Evolutionary conservation across 2,888 invertebrate species (phyloP), one percentile per base, ranked within the genome.

Genomic region (Eurytoma adleriae): DNA sequence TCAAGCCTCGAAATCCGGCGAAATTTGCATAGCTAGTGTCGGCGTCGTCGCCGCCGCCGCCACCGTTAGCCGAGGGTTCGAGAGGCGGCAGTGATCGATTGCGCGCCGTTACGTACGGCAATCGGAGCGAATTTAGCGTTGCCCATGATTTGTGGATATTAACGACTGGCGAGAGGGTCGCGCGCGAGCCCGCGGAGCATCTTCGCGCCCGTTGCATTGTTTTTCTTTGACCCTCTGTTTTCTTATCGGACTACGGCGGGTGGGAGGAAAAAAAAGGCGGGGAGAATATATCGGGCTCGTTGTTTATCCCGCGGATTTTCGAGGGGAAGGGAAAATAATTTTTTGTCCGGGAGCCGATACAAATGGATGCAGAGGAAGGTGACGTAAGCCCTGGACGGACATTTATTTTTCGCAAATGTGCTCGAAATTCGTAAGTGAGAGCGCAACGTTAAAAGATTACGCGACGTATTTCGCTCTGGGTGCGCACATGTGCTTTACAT

Each of bases 141-240:
- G 40, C 18, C n/a, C 64, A 76, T 82, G 82, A 83, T 82, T 84
- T 82, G 84, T 80, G 83, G 78, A 81, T 78, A 81, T 82, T 82
- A 80, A 83, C 78, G 82, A 71, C 57, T 72, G 24, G 24, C 3
- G 56, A 56, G 27, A 62, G 27, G 27, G 62, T n/a, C n/a, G 40
- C 12, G 7, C 64, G n/a, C 64, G 30, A 62, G 30, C 30, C 48
- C 64, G 48, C 2, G 40, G 18, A 59, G 62, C 61, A 52, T 24
- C 52, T 54, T 20, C 30, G 30, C 24, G 18, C 30, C 4, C 59
- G 14, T 7, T 70, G 27, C n/a, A 48, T 61, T 24, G 40, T 30
- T 27, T 18, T 5, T 64, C 54, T 54, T n/a, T 54, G 16, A n/a
- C 54, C n/a, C 54, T 14, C n/a, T 54, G 54, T 14, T 54, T 54